Percentiles rank a stretch among this genome's conserved stretches.
These are phyloP conservation scores for Peromyscus californicus DNA, from an alignment of 2,113 vertebrate species.

Conservation along the genomic window DNA sequence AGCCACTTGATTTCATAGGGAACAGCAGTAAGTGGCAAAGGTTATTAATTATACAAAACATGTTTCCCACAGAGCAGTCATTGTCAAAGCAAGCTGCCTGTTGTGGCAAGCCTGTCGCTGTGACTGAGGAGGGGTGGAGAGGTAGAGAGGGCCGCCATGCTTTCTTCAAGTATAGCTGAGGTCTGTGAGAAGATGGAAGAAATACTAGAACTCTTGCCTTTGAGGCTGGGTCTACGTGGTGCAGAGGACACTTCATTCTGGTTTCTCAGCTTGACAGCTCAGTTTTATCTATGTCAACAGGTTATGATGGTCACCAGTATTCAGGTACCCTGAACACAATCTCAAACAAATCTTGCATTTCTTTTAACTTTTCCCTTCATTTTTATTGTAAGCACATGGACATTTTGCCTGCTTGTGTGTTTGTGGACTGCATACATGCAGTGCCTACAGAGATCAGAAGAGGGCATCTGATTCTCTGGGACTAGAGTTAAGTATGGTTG, in stretches of 20 bases:
- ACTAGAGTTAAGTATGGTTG: neutral
- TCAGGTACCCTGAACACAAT: neutral
- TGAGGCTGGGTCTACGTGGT: neutral
- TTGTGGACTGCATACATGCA: neutral
- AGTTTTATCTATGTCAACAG: neutral
- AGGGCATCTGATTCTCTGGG: neutral
- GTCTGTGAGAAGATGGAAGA: neutral
- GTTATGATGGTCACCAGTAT: neutral
- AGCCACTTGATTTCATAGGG: neutral
- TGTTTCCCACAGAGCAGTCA: neutral
- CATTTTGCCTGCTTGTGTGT: neutral
- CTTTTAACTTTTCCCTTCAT: neutral
- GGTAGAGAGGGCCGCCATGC: neutral
- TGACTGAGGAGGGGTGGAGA: neutral
- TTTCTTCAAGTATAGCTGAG: neutral
- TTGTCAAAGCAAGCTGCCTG: neutral
- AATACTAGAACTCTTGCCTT: neutral
- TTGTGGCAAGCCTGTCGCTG: neutral
- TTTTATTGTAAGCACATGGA: neutral
- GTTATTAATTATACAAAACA: conserved; percentile 13
- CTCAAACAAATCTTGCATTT: neutral
- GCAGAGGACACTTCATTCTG: neutral
- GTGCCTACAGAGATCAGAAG: neutral
- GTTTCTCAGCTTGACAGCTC: neutral
- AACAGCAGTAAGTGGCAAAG: neutral